Evolutionary conservation across 1,140 invertebrate species (phyloP), one percentile per base, ranked within the genome.

Genomic region (Heliconius melpomene): DNA sequence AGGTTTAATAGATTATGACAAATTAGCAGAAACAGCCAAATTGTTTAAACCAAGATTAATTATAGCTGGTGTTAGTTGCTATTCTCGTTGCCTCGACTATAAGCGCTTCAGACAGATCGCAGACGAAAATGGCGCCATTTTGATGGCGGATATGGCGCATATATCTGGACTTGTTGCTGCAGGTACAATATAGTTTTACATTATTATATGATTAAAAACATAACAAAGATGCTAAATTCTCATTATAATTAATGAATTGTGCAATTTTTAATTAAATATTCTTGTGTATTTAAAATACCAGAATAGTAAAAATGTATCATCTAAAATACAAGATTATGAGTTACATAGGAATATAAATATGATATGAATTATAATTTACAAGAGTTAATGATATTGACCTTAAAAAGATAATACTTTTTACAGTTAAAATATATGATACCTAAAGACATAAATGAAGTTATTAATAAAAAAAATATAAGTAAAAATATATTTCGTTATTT

Each of bases 131-230:
- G 97, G 97, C 54, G 97, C 98, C 1, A 97, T 98, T 87, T 89
- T 99, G n/a, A 96, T 99, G 95, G 97, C 98, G 66, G 99, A 99
- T 91, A 99, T 99, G 98, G 98, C 98, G 18, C 98, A 99, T 91
- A 96, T 99, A 72, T 97, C 98, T 82, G 98, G 98, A 26, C 94
- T 99, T 40, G 98, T 99, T 2, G 97, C 98, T 72, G 98, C 98
- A 84, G 96, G 96, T 94, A 90, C 57, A 57, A 57, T 18, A 72
- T 72, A 23, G 2, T 6, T 23, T 57, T 57, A 36, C 11, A 6
- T 72, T 38, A 72, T 18, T 20, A 38, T 13, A 38, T 38, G 36
- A 38, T 38, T 23, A 11, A 72, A 38, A 36, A 36, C 36, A n/a
- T 8, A n/a, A n/a, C 16, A 1, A 54, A 16, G 3, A 46, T 16